A percentile compares a stretch with the other conserved stretches of the same genome.
Conservation (phyloP, 2,888 invertebrate species). For the Trichopria drosophilae region DNA sequence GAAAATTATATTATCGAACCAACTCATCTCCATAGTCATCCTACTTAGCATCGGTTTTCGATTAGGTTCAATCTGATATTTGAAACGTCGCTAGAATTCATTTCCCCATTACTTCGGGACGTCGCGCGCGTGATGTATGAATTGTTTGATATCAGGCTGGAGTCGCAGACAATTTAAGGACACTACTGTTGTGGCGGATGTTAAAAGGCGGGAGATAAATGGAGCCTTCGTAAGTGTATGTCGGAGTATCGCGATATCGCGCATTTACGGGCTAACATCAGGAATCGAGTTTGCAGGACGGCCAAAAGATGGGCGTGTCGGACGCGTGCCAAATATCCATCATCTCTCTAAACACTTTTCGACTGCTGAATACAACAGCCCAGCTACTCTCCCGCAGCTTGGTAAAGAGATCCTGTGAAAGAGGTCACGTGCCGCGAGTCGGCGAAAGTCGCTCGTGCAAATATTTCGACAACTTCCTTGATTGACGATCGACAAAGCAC, state of each 20-base stretch:
- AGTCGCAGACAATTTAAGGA: constrained; percentile 13
- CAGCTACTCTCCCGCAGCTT: constrained; percentile 2
- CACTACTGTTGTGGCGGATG: background rate
- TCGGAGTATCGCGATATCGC: too few relatives aligned
- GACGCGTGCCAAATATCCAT: constrained; percentile 58
- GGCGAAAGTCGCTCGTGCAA: constrained; percentile 25
- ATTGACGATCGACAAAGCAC: constrained; percentile 21
- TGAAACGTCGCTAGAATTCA: constrained; percentile 53
- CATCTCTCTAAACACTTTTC: constrained; percentile 51
- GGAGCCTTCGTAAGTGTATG: too few relatives aligned
- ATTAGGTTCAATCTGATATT: constrained; percentile 40
- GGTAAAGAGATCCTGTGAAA: constrained; percentile 14
- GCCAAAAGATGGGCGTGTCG: constrained; percentile 41
- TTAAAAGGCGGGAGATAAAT: background rate
- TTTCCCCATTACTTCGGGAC: constrained; percentile 58
- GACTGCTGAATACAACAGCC: constrained; percentile 23
- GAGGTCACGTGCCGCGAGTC: constrained; percentile 33
- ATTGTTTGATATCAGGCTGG: constrained; percentile 52
- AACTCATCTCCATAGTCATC: too few relatives aligned
- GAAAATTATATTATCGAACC: too few relatives aligned
- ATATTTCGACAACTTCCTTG: constrained; percentile 40
- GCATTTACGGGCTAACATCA: background rate
- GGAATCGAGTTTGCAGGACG: constrained; percentile 1
- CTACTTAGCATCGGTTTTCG: constrained; percentile 29
- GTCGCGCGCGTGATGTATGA: constrained; percentile 57